Evolutionary conservation across 2,797 vertebrate genomes (phyloP).

Genomic region (Chaetophractus vellerosus): DNA sequence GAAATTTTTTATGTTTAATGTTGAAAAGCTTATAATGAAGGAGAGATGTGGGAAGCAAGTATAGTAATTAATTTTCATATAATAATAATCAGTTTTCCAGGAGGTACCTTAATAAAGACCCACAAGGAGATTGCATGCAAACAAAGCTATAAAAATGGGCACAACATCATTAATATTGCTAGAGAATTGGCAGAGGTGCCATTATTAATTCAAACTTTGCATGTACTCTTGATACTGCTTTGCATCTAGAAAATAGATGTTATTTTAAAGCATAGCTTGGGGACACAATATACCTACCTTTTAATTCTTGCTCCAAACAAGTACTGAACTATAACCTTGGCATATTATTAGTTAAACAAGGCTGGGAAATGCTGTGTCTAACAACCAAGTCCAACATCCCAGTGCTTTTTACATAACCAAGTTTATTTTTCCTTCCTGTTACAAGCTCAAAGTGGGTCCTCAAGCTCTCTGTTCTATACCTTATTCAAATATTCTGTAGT

Average conservation of each 20-base stretch:
- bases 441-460: neutral
- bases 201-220: neutral
- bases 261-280: neutral
- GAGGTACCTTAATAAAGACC: neutral
- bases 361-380: neutral
- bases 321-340: neutral
- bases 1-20: neutral
- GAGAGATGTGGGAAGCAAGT: neutral
- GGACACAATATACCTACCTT: neutral
- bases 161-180: neutral
- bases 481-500: neutral
- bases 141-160: neutral
- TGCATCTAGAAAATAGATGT: neutral
- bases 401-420: neutral
- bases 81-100: neutral
- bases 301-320: neutral
- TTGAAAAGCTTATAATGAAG: neutral
- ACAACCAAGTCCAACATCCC: neutral
- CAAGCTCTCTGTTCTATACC: neutral
- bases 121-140: neutral
- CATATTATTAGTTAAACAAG: neutral
- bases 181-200: neutral
- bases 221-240: neutral
- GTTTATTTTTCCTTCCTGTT: neutral
- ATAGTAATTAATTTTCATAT: constrained; percentile 12